Percentiles rank a stretch among this genome's conserved stretches.
Evolutionary conservation across 2,888 invertebrate species (phyloP).

Genomic region (Unio pictorum): DNA sequence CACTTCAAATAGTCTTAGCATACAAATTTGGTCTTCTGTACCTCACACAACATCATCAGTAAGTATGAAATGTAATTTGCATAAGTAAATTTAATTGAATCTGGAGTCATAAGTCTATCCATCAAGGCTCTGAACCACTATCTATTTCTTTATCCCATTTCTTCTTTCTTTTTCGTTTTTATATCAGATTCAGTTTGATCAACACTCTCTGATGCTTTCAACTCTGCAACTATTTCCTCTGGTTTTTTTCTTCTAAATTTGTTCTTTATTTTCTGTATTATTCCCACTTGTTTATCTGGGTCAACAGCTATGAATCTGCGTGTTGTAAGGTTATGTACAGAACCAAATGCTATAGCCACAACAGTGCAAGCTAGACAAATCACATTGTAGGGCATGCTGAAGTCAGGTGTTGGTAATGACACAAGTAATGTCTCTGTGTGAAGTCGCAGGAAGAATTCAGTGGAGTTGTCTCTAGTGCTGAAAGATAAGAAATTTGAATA

Average conservation of each 20-base stretch:
- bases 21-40: no score
- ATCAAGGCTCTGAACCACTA: background rate
- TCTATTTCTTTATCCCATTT: background rate
- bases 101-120: no score
- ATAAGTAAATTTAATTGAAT: no score
- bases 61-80: no score
- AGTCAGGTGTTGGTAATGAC: slow-evolving; percentile 97
- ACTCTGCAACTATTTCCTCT: background rate
- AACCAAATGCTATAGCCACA: slow-evolving; percentile 79
- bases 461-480: slow-evolving; percentile 49
- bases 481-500: slow-evolving; percentile 15
- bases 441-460: slow-evolving; percentile 61
- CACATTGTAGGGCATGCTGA: slow-evolving; percentile 99
- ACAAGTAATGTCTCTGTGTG: slow-evolving; percentile 82
- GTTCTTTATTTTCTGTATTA: slow-evolving; percentile 54
- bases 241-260: slow-evolving; percentile 33
- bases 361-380: slow-evolving; percentile 99
- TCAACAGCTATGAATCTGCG: slow-evolving; percentile 56
- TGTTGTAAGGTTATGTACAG: slow-evolving; percentile 69
- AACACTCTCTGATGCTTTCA: background rate
- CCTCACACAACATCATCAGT: no score
- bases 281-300: slow-evolving; percentile 53
- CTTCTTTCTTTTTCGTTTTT: background rate
- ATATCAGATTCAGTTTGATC: background rate
- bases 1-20: no score